Conservation (phyloP, 1,140 invertebrate genomes). For the Dinoponera quadriceps region DNA sequence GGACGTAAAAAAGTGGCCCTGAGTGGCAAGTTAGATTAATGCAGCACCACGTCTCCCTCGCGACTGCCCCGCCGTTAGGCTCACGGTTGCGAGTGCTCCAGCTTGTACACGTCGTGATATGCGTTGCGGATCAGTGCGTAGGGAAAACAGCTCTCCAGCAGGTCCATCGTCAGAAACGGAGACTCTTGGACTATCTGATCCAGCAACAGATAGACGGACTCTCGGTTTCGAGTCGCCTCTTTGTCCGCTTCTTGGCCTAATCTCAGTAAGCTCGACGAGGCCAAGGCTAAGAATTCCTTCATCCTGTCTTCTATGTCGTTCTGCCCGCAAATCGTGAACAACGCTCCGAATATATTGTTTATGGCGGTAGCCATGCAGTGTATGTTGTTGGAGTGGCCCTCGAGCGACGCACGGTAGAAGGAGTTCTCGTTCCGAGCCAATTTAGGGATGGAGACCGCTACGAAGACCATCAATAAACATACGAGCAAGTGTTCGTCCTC, state of each 20-base stretch:
- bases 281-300: conserved; percentile 98
- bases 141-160: conserved; percentile 98
- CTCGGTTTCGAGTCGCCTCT: conserved; percentile 96
- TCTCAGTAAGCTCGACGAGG: conserved; percentile 97
- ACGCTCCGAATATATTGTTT: conserved; percentile 97
- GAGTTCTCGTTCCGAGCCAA: conserved; percentile 96
- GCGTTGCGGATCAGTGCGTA: conserved; percentile 98
- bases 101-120: conserved; percentile 97
- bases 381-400: conserved; percentile 98
- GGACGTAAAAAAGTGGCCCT: conserved; percentile 69
- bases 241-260: conserved; percentile 98
- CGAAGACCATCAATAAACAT: conserved; percentile 99
- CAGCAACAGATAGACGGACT: conserved; percentile 97
- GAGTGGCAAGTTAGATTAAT: conserved; percentile 67
- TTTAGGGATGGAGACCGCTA: conserved; percentile 98
- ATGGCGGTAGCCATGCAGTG: conserved; percentile 98
- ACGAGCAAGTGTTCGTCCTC: conserved; percentile 98
- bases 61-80: neutral
- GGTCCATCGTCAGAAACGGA: conserved; percentile 98
- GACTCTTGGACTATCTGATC: conserved; percentile 99
- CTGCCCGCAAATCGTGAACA: conserved; percentile 97
- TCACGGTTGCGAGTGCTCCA: conserved; percentile 90
- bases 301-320: conserved; percentile 98
- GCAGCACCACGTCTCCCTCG: conserved; percentile 34
- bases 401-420: conserved; percentile 95